Evolutionary conservation across 2,797 vertebrate genomes (phyloP), one percentile per base, ranked within the genome.

Genomic region (Lagodon rhomboides): DNA sequence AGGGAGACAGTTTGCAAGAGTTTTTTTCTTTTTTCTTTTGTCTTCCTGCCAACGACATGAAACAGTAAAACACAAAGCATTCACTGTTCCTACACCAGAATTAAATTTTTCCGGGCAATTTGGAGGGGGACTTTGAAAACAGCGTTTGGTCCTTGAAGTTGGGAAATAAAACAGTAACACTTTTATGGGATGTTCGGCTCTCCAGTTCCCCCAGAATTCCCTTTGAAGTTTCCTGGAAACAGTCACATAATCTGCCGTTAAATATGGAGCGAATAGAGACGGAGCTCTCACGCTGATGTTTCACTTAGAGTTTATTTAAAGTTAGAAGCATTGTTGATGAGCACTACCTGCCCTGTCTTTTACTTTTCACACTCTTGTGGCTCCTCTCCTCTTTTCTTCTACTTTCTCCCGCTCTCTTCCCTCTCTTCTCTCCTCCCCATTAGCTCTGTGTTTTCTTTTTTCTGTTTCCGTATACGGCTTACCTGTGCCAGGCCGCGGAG

Each of bases 401-500:
- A 1, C 50, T 38, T 30, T 10, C 8, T 38, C 34, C 18, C 3
- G 3, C n/a, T 27, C 30, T 50, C 34, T 51, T 18, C 12, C 15
- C 10, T 53, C 12, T 51, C 30, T 30, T 20, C 47, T 60, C 12
- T 73, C 25, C 25, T 1, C 23, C 38, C 20, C 0, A 25, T 46
- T 25, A 18, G 3, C 18, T 34, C 11, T 34, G 30, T 30, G 30
- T 8, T 34, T 34, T 34, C 13, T 15, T 27, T 5, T n/a, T 27
- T 49, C 10, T 49, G 2, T 27, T 56, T 46, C 63, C 12, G 9
- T 65, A 2, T 82, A 34, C 66, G n/a, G n/a, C 41, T 67, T 60
- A 88, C 89, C 83, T 87, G 69, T 68, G 79, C 79, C 70, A 78
- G 78, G 73, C 63, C 79, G 56, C 56, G 55, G 66, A 78, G 74